Conservation (phyloP, 2,888 invertebrate genomes). For the Nomada lathburiana region DNA sequence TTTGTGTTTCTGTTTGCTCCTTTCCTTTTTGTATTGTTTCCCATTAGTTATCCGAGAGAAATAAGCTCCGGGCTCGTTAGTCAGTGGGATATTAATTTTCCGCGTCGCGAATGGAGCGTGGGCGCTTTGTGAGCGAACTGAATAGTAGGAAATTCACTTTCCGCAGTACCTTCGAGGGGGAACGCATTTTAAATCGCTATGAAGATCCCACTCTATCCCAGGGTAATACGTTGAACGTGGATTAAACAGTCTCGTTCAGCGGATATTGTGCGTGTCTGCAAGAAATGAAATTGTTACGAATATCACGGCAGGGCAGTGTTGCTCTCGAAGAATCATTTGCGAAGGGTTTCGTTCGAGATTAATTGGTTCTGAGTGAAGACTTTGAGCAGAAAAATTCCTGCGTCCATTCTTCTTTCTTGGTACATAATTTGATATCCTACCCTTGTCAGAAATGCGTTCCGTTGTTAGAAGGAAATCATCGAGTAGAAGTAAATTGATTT, state of each 20-base stretch:
- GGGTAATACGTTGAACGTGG: background rate
- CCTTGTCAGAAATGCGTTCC: too few relatives aligned
- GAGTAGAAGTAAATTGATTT: too few relatives aligned
- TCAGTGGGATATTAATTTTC: slow-evolving; percentile 34
- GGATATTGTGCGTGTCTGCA: background rate
- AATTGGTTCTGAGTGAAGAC: too few relatives aligned
- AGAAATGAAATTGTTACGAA: background rate
- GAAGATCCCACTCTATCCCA: background rate
- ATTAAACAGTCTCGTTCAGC: background rate
- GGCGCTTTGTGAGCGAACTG: background rate
- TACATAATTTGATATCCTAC: too few relatives aligned
- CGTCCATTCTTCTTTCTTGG: too few relatives aligned
- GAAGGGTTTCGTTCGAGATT: background rate
- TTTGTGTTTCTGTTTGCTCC: background rate
- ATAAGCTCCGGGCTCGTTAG: background rate
- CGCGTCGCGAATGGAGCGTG: background rate
- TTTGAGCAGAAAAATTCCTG: too few relatives aligned
- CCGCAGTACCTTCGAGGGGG: background rate
- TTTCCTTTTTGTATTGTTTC: too few relatives aligned
- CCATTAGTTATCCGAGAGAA: background rate
- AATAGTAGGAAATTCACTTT: slow-evolving; percentile 17
- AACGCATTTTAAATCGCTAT: slow-evolving; percentile 2
- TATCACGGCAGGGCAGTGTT: background rate
- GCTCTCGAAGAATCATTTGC: background rate
- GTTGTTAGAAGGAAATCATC: too few relatives aligned